These are phyloP conservation scores for Salvelinus fontinalis DNA, from an alignment of 2,113 vertebrate species.

Conservation along the genomic window DNA sequence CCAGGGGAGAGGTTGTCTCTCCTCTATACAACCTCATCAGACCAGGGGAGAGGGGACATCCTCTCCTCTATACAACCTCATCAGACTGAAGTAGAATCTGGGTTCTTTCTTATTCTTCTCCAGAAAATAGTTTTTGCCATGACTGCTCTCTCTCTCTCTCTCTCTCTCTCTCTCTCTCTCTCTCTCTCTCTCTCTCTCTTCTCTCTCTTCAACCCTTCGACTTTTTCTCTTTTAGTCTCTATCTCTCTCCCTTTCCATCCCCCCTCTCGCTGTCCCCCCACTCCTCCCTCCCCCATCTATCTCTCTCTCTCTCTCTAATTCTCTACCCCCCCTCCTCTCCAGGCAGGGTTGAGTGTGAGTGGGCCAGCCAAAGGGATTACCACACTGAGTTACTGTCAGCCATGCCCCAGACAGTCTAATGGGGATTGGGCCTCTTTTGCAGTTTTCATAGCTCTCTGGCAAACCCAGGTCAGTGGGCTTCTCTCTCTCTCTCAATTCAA, in stretches of 20 bases:
- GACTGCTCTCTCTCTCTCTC: conserved; percentile 31
- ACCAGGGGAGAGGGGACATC: no score
- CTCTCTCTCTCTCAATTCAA: no score
- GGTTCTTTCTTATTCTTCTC: conserved; percentile 50
- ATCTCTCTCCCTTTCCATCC: no score
- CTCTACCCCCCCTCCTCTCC: neutral
- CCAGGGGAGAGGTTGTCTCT: no score
- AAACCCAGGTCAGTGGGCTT: conserved; percentile 45
- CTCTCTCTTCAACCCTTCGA: no score
- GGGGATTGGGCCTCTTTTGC: conserved; percentile 49
- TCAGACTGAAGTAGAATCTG: conserved; percentile 36
- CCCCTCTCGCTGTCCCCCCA: no score
- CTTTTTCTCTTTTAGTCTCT: no score
- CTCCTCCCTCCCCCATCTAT: no score
- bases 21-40: no score
- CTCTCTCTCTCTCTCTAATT: no score
- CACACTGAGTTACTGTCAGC: conserved; percentile 64
- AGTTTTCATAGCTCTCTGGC: conserved; percentile 50
- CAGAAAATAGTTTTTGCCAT: conserved; percentile 40
- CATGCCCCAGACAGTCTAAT: conserved; percentile 47
- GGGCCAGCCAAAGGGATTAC: conserved; percentile 66
- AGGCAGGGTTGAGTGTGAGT: conserved; percentile 53
- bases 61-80: conserved; percentile 44
- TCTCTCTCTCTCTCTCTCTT: neutral
- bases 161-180: no score